phyloP scores from a whole-genome alignment of 2,113 vertebrate species.

The Larimichthys crocea region DNA sequence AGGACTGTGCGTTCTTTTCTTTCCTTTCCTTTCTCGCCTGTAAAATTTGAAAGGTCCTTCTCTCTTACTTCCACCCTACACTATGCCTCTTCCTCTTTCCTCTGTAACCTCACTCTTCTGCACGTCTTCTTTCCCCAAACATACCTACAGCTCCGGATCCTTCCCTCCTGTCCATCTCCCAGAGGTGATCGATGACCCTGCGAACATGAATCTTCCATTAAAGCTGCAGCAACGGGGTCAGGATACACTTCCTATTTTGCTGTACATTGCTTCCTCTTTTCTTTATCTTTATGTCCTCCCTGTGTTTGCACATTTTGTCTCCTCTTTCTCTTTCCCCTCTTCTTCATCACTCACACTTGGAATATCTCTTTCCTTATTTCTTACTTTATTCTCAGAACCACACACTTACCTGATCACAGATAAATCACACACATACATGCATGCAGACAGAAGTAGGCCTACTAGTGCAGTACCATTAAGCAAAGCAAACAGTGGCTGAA shows the following conservation, averaged over 20 bases:
- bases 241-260: slow-evolving; percentile 45
- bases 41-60: neutral
- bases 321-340: neutral
- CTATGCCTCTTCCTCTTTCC: slow-evolving; percentile 1
- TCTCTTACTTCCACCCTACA: neutral
- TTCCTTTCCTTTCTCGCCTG: neutral
- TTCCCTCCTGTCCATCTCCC: slow-evolving; percentile 38
- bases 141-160: slow-evolving; percentile 43
- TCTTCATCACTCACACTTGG: neutral
- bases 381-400: slow-evolving; percentile 2
- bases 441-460: slow-evolving; percentile 21
- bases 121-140: slow-evolving; percentile 18
- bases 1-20: neutral
- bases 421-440: slow-evolving; percentile 14
- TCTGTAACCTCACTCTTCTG: slow-evolving; percentile 12
- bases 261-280: slow-evolving; percentile 4
- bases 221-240: slow-evolving; percentile 56
- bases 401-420: neutral
- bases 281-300: slow-evolving; percentile 11
- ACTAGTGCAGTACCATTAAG: slow-evolving; percentile 46
- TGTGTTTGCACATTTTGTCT: slow-evolving; percentile 1
- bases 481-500: slow-evolving; percentile 44
- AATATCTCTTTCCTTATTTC: neutral
- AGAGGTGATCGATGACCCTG: slow-evolving; percentile 72
- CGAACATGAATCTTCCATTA: slow-evolving; percentile 83